Evolutionary conservation across 2,113 vertebrate species (phyloP).

Genomic region (Mustela lutreola): DNA sequence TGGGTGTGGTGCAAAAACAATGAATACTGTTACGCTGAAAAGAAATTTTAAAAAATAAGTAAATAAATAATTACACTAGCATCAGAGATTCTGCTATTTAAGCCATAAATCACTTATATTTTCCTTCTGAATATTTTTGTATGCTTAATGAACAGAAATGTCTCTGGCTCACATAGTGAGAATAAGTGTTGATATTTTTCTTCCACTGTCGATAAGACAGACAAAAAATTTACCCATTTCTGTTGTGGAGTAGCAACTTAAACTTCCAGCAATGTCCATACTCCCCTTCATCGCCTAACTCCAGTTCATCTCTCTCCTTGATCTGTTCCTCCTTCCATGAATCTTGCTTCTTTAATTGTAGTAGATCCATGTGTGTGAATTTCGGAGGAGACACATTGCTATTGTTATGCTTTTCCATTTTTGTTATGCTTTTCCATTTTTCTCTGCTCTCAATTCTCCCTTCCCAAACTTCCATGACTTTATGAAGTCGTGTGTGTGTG

Average conservation of each 20-base stretch:
- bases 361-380: background rate
- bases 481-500: background rate
- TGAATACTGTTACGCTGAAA: too few species aligned
- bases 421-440: background rate
- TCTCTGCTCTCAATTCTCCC: background rate
- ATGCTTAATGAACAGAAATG: background rate
- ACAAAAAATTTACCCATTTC: background rate
- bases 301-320: background rate
- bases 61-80: conserved; percentile 57
- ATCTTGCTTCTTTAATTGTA: background rate
- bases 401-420: background rate
- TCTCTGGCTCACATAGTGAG: background rate
- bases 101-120: background rate
- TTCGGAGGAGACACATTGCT: background rate
- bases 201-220: background rate
- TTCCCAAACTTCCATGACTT: background rate
- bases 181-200: conserved; percentile 10
- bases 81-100: background rate
- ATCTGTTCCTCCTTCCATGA: background rate
- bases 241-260: background rate
- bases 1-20: too few species aligned
- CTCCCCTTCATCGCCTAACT: too few species aligned
- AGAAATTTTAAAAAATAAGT: conserved; percentile 59
- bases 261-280: too few species aligned
- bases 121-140: conserved; percentile 39